Base-by-base conservation (phyloP, 2,797 vertebrate species). In the Lateolabrax maculatus region DNA sequence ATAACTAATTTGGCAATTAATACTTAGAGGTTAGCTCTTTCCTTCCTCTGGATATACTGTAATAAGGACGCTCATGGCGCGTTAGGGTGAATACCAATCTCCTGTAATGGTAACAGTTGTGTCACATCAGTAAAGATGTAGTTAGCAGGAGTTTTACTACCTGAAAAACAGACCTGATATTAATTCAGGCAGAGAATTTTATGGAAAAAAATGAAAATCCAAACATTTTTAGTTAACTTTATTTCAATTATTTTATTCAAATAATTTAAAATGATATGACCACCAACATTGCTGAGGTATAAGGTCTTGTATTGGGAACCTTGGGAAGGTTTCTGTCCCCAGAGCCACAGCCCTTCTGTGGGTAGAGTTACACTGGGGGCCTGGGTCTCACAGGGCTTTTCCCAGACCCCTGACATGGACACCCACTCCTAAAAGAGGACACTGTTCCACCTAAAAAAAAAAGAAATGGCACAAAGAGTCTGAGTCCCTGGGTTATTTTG, bases 361-460 rank as follows among this genome's bases (percentile, higher is more conserved):
- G 66, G 80, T 88, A 51, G 58, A 63, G 85, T 85, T 88, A 83
- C 88, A 80, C 19, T 44, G 11, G 61, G 43, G 84, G 58, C 46
- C 75, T 53, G 48, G 46, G 75, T 73, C 75, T 87, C 44, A 29
- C 41, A n/a, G 52, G 55, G 58, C 29, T 53, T 81, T 80, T 79
- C 73, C 73, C 73, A 79, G 51, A 56, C 67, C 55, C 63, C 70
- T 81, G 69, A 82, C 69, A 87, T 58, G 29, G 39, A 84, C 61
- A 80, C 60, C 69, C 60, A 53, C 15, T 43, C 21, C 79, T 88
- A 83, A 89, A 78, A 86, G 79, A 79, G 36, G 77, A 75, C 64
- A 69, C 76, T 64, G 75, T 73, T 80, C 65, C 39, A 52, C 41
- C 31, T 41, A 18, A 72, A 64, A 79, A 21, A 49, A 34, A 64